Conservation (phyloP, 2,888 invertebrate species). For the Gortyna flavago region DNA sequence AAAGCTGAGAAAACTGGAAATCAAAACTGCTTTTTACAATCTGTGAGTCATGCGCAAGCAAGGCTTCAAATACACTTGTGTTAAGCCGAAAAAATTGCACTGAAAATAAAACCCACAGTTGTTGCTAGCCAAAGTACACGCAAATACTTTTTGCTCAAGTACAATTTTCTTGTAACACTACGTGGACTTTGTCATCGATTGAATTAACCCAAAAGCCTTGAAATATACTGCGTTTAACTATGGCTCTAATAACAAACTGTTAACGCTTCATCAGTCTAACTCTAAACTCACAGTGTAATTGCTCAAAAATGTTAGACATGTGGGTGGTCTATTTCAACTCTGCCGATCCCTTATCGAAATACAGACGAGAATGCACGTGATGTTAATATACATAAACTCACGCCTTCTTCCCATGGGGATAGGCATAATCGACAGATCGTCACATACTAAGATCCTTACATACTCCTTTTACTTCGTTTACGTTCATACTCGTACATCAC, state of each 20-base stretch:
- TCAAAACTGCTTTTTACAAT: not conserved
- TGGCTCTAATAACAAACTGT: slow-evolving; percentile 13
- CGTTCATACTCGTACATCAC: too few relatives aligned
- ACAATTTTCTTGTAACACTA: slow-evolving; percentile 32
- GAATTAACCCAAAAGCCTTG: slow-evolving; percentile 31
- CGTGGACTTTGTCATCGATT: slow-evolving; percentile 53
- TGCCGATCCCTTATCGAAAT: not conserved
- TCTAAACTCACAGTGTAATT: slow-evolving; percentile 12
- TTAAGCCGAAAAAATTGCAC: not conserved
- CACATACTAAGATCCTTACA: too few relatives aligned
- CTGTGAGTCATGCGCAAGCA: not conserved
- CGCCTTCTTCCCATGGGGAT: too few relatives aligned
- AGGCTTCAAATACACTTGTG: not conserved
- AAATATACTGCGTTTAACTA: slow-evolving; percentile 36
- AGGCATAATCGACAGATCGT: too few relatives aligned
- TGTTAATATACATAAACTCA: too few relatives aligned
- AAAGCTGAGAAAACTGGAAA: not conserved
- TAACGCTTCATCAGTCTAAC: not conserved
- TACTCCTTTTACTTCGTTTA: too few relatives aligned
- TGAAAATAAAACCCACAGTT: not conserved
- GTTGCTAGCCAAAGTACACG: slow-evolving; percentile 8
- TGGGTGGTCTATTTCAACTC: not conserved
- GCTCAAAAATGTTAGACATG: not conserved
- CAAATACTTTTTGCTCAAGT: slow-evolving; percentile 6
- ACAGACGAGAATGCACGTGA: not conserved